Evolutionary conservation across 2,888 invertebrate genomes (phyloP).

Genomic region (Idaea straminata): DNA sequence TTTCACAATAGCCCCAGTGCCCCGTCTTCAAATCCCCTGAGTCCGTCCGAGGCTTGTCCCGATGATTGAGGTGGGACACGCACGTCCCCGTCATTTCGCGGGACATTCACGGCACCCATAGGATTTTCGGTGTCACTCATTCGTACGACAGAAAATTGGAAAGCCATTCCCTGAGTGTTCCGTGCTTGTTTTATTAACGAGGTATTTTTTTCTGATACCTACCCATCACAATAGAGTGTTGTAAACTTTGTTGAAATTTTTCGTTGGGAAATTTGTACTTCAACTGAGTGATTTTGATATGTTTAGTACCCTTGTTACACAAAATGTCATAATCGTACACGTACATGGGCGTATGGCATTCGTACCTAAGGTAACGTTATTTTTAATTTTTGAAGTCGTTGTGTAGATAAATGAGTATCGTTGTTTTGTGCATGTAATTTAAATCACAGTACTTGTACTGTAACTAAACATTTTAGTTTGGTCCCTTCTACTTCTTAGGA

Average conservation of each 20-base stretch:
- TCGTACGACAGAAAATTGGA: slow-evolving; percentile 34
- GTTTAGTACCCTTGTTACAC: neutral
- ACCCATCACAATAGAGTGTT: slow-evolving; percentile 14
- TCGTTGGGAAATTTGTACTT: neutral
- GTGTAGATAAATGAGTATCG: neutral
- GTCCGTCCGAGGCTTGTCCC: slow-evolving; percentile 18
- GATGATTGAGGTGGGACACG: slow-evolving; percentile 35
- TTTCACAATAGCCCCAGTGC: neutral
- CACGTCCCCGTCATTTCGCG: slow-evolving; percentile 31
- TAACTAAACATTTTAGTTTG: too few relatives aligned
- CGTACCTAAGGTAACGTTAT: neutral
- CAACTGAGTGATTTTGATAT: neutral
- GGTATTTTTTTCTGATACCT: slow-evolving; percentile 16
- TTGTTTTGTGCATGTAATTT: neutral
- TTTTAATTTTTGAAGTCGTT: neutral
- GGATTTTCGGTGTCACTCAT: slow-evolving; percentile 41
- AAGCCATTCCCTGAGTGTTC: slow-evolving; percentile 31
- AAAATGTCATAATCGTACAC: neutral
- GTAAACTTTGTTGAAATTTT: neutral
- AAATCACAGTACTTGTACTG: too few relatives aligned
- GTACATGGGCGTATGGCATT: neutral
- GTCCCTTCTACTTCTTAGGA: too few relatives aligned
- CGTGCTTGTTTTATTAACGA: slow-evolving; percentile 31
- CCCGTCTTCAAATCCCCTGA: neutral
- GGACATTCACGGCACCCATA: slow-evolving; percentile 32